Evolutionary conservation across 2,888 invertebrate species (phyloP).

Genomic region (Uloborus plumipes): DNA sequence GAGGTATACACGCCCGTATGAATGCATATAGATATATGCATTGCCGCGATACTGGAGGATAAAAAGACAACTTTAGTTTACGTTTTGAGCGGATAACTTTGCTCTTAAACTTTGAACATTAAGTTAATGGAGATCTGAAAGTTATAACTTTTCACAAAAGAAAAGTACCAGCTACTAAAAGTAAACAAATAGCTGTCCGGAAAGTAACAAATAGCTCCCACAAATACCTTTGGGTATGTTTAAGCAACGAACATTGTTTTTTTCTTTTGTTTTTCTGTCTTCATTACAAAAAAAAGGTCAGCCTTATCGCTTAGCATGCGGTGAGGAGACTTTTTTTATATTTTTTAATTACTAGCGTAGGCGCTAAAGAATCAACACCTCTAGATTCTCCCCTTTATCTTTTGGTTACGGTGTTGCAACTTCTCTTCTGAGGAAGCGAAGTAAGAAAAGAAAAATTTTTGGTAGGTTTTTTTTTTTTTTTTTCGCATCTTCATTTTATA

Average conservation of each 20-base stretch:
- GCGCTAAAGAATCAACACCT: conserved; percentile 17
- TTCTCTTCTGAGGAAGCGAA: background rate
- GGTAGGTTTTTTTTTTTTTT: background rate
- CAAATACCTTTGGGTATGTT: conserved; percentile 55
- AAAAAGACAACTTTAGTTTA: conserved; percentile 57
- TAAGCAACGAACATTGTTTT: conserved; percentile 29
- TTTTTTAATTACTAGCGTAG: conserved; percentile 8
- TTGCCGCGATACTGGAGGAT: conserved; percentile 30
- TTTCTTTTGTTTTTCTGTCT: conserved; percentile 23
- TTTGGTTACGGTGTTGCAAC: conserved; percentile 1
- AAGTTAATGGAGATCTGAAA: conserved; percentile 61
- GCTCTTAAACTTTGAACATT: conserved; percentile 62
- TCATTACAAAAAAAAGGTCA: conserved; percentile 1
- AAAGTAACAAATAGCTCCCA: conserved; percentile 38
- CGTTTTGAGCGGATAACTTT: conserved; percentile 52
- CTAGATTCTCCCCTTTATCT: conserved; percentile 1
- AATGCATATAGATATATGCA: conserved; percentile 47
- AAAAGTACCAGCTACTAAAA: conserved; percentile 33
- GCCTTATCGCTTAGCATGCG: conserved; percentile 30
- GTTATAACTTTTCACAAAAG: conserved; percentile 51
- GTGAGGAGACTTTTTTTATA: conserved; percentile 25
- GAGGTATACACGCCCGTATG: conserved; percentile 26
- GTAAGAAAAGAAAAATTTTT: background rate
- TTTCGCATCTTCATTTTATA: conserved; percentile 11
- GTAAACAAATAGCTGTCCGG: conserved; percentile 54